Evolutionary conservation across 2,888 invertebrate species (phyloP), one percentile per base, ranked within the genome.

Genomic region (Tenthredo distinguenda): DNA sequence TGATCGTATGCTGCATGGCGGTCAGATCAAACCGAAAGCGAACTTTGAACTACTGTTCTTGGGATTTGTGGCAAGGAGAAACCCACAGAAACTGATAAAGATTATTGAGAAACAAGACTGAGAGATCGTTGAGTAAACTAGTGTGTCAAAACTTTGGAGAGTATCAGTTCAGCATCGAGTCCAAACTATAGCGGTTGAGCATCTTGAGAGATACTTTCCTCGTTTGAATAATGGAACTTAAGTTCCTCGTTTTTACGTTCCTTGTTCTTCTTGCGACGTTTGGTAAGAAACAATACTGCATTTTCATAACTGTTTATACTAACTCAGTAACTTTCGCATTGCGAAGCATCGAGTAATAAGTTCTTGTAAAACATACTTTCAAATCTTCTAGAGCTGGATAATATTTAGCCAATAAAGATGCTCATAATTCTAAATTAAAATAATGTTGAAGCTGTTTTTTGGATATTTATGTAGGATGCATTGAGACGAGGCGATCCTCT

Each of bases 1-100:
- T 15, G 15, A 26, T 21, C 26, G 12, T 34, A 47, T 9, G 12
- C 12, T 7, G 47, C 31, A 76, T 76, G 47, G 26, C 47, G 21
- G 43, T 18, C 21, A 76, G 47, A 26, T 76, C 15, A 43, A n/a
- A 76, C 21, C 10, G 26, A 21, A 9, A 18, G n/a, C 5, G 31
- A 77, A 15, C 77, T 77, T 77, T 77, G 77, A 55, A 50, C 77
- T n/a, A 31, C 2, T 55, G n/a, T 77, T 77, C 77, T 77, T 55
- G 50, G 50, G 10, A 50, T 77, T 15, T 55, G 31, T 77, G 15
- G 50, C 18, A 55, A 77, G 31, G 47, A 50, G 31, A 18, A 7
- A 34, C 26, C 7, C 31, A 47, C 9, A 18, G 7, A 76, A 9
- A 50, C 31, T 50, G 50, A 77, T 77, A 77, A 72, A 74, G 74